Percentiles rank a stretch among this genome's conserved stretches.
Evolutionary conservation across 2,888 invertebrate species (phyloP).

Genomic region (Hanleya hanleyi): DNA sequence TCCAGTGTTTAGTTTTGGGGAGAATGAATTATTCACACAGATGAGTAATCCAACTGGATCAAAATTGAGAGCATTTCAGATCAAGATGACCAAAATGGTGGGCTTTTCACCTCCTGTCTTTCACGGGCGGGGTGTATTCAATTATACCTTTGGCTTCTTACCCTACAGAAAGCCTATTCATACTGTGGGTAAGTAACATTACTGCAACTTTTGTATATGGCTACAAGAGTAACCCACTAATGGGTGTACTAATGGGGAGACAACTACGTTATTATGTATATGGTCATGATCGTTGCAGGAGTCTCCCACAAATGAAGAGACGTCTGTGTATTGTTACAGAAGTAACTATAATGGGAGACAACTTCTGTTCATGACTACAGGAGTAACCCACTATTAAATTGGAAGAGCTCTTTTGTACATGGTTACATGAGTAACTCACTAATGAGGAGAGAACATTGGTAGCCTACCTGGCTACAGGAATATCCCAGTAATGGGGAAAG

Average conservation of each 20-base stretch:
- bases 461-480: too few relatives aligned
- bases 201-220: too few relatives aligned
- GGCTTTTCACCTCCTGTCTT: conserved; percentile 74
- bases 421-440: too few relatives aligned
- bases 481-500: too few relatives aligned
- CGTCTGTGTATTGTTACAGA: background rate
- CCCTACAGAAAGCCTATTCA: conserved; percentile 87
- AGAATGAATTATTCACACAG: conserved; percentile 89
- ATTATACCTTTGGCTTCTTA: conserved; percentile 90
- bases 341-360: background rate
- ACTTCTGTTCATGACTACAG: background rate
- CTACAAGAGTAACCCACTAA: too few relatives aligned
- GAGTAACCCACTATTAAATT: background rate
- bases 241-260: too few relatives aligned
- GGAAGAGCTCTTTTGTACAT: too few relatives aligned
- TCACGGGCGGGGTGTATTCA: conserved; percentile 86
- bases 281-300: too few relatives aligned
- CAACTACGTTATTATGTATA: too few relatives aligned
- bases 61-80: conserved; percentile 80
- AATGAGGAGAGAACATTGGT: too few relatives aligned
- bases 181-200: conserved; percentile 90
- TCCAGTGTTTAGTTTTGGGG: conserved; percentile 93
- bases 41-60: conserved; percentile 83
- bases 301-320: too few relatives aligned
- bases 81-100: conserved; percentile 75